Base-by-base conservation (phyloP, 1,140 invertebrate genomes). In the Lasaia peninsularis region DNA sequence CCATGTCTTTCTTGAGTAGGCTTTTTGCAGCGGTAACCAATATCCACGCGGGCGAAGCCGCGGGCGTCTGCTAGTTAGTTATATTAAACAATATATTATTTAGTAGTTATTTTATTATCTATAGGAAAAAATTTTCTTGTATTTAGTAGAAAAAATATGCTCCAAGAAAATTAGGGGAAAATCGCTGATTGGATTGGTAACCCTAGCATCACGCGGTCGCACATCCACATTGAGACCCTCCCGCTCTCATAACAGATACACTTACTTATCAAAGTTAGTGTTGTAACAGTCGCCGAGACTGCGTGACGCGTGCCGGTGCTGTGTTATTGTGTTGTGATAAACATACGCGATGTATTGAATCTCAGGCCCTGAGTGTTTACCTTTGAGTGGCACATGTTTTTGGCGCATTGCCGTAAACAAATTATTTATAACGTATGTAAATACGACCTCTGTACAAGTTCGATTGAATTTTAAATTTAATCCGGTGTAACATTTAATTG, bases 261-360 rank as follows among this genome's bases (percentile, higher is more conserved):
- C 73, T 78, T 76, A 71, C 73, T 35, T 35, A 35, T 57, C 55
- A 74, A 76, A 82, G 66, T 77, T 81, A 84, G 80, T 84, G 56
- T 65, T 69, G 62, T 70, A 58, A 81, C 73, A 75, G 56, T 60
- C 61, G 74, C 68, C 71, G 77, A 65, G 73, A 69, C 73, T 65
- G 75, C 59, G 65, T 75, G 73, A 75, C 78, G 80, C 78, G 80
- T 28, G 24, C 8, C 8, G 24, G 24, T 28, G 24, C 24, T 28
- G 24, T 4, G 24, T 28, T 7, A 67, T 63, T 40, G 37, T 20
- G 37, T 18, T 16, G 37, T 40, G 37, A 18, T 40, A 40, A 40
- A 40, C 37, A 20, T 18, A 16, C 16, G 16, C 37, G 63, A 52
- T 62, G 48, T 60, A 52, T 70, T 60, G 63, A 57, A 70, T 73